phyloP scores from a whole-genome alignment of 2,888 invertebrate genomes.

The Drosophila fulvimacula region DNA sequence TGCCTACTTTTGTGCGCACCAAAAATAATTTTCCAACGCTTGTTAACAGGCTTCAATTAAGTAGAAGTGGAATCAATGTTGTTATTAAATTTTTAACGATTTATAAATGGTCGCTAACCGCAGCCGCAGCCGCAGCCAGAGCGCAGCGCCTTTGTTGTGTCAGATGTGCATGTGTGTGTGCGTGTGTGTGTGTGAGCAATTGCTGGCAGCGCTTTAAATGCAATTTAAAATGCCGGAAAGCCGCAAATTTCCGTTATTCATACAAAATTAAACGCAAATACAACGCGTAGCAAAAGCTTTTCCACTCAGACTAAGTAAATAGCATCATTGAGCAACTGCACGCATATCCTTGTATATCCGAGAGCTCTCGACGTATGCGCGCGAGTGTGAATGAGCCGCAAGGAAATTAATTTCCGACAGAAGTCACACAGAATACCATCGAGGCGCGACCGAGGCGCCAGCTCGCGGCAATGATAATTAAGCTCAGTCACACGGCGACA shows the following conservation, averaged over 20 bases:
- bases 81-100: conserved; percentile 38
- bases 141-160: conserved; percentile 35
- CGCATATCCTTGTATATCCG: conserved; percentile 35
- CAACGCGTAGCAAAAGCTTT: conserved; percentile 28
- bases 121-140: conserved; percentile 58
- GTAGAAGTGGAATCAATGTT: conserved; percentile 7
- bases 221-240: conserved; percentile 76
- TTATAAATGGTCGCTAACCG: conserved; percentile 46
- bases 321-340: conserved; percentile 35
- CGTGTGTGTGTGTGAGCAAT: conserved; percentile 34
- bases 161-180: conserved; percentile 8
- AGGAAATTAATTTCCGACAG: conserved; percentile 81
- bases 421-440: conserved; percentile 75
- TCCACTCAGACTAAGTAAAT: conserved; percentile 49
- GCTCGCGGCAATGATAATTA: conserved; percentile 73
- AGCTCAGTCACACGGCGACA: conserved; percentile 55
- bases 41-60: conserved; percentile 17
- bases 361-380: conserved; percentile 11
- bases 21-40: background rate
- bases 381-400: conserved; percentile 45
- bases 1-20: conserved; percentile 21
- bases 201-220: conserved; percentile 66
- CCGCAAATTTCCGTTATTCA: conserved; percentile 79
- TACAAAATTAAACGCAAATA: conserved; percentile 76
- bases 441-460: conserved; percentile 53